Evolutionary conservation across 2,113 vertebrate genomes (phyloP).

Genomic region (Rousettus leschenaultii): DNA sequence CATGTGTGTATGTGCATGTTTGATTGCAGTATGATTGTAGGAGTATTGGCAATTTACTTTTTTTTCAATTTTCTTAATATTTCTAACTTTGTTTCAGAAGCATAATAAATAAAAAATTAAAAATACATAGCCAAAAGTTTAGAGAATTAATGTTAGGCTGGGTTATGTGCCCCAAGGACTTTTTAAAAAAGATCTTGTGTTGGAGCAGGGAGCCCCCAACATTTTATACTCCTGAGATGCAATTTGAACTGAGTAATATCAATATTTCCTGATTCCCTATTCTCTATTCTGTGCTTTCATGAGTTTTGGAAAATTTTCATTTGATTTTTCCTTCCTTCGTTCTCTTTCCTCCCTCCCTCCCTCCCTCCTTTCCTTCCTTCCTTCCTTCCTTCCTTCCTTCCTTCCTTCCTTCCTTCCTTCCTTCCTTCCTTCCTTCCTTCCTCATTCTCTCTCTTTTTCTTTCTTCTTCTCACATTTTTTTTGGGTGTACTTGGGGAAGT

Average conservation of each 20-base stretch:
- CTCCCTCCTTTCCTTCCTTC: too few relatives aligned
- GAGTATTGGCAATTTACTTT: background rate
- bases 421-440: too few relatives aligned
- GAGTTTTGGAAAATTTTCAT: background rate
- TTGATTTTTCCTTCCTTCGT: background rate
- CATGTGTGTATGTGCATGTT: background rate
- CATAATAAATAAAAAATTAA: background rate
- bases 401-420: background rate
- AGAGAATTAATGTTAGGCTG: background rate
- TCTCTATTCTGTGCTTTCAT: background rate
- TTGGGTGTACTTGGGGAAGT: background rate
- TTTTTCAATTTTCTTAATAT: background rate
- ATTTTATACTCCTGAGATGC: background rate
- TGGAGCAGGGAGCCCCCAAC: background rate
- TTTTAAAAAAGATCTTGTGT: background rate
- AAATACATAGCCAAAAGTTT: background rate
- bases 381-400: background rate
- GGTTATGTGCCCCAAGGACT: background rate
- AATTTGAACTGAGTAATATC: fast-evolving
- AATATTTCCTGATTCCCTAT: too few relatives aligned
- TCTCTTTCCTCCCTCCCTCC: background rate
- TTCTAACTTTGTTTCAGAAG: conserved; percentile 12
- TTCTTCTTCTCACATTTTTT: background rate
- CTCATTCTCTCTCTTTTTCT: too few relatives aligned
- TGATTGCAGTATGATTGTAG: background rate